Evolutionary conservation across 2,797 vertebrate genomes (phyloP).

Genomic region (Betta splendens): DNA sequence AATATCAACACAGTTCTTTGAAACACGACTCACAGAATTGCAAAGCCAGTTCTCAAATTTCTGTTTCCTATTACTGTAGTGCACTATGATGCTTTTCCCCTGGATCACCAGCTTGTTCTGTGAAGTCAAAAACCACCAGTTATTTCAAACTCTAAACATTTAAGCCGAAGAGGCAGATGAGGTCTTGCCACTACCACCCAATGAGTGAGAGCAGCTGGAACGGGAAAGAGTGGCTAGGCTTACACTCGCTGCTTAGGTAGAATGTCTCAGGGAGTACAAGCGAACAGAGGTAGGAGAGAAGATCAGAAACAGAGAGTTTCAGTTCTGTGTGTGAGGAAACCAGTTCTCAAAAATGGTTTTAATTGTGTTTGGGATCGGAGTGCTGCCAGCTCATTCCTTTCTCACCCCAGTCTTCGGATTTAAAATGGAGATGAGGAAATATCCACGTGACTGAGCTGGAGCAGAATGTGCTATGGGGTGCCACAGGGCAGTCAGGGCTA

Average conservation of each 20-base stretch:
- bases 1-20: not conserved
- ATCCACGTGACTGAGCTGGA: slow-evolving; percentile 67
- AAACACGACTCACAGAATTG: slow-evolving; percentile 82
- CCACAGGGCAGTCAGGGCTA: slow-evolving; percentile 31
- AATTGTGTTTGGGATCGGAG: slow-evolving; percentile 70
- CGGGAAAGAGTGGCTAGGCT: slow-evolving; percentile 58
- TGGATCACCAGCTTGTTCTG: slow-evolving; percentile 94
- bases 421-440: slow-evolving; percentile 62
- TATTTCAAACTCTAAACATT: slow-evolving; percentile 22
- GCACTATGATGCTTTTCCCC: slow-evolving; percentile 90
- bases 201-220: slow-evolving; percentile 88
- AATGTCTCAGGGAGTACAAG: slow-evolving; percentile 41
- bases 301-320: slow-evolving; percentile 39
- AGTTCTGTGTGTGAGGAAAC: slow-evolving; percentile 34
- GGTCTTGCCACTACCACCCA: slow-evolving; percentile 75
- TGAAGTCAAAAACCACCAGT: slow-evolving; percentile 50
- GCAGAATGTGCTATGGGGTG: slow-evolving; percentile 64
- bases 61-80: slow-evolving; percentile 93
- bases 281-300: slow-evolving; percentile 37
- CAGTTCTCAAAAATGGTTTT: slow-evolving; percentile 22
- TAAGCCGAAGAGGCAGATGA: slow-evolving; percentile 47
- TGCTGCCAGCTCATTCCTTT: slow-evolving; percentile 66
- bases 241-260: slow-evolving; percentile 57
- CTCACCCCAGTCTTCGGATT: slow-evolving; percentile 60
- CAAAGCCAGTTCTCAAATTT: slow-evolving; percentile 97